Conservation (phyloP, 2,113 vertebrate genomes). For the Perca schrenkii region DNA sequence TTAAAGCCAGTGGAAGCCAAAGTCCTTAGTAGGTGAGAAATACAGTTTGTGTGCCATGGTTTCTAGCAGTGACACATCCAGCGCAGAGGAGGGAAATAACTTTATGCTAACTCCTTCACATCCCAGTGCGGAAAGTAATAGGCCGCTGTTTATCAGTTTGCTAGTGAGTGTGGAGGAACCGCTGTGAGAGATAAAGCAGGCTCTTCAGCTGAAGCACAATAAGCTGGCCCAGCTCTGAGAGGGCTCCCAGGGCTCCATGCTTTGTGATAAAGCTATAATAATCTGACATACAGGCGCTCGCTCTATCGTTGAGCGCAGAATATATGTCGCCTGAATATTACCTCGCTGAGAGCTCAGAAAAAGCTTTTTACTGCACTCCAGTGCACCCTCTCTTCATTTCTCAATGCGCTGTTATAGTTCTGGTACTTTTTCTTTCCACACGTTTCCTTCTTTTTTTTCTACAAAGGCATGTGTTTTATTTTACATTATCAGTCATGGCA, state of each 20-base stretch:
- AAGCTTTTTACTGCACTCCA: constrained; percentile 32
- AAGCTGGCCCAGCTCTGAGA: constrained; percentile 38
- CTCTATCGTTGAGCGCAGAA: constrained; percentile 43
- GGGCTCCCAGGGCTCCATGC: constrained; percentile 43
- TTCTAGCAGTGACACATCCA: constrained; percentile 52
- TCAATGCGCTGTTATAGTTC: constrained; percentile 6
- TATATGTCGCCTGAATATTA: constrained; percentile 31
- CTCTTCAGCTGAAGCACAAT: constrained; percentile 64
- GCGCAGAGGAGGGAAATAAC: constrained; percentile 26
- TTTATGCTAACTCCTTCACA: constrained; percentile 45
- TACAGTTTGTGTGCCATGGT: constrained; percentile 28
- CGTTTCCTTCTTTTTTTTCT: constrained; percentile 12
- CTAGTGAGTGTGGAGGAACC: constrained; percentile 62
- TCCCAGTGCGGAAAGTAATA: constrained; percentile 43
- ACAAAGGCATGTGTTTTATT: constrained; percentile 67
- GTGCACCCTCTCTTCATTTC: background rate
- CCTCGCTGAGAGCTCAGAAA: constrained; percentile 23
- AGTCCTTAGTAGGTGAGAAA: constrained; percentile 56
- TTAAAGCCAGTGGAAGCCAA: constrained; percentile 49
- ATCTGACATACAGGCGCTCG: constrained; percentile 58
- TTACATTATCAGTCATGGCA: constrained; percentile 65
- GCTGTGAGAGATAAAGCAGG: constrained; percentile 73
- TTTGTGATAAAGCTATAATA: constrained; percentile 57
- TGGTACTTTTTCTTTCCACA: constrained; percentile 21
- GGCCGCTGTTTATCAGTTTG: constrained; percentile 72